These are phyloP conservation scores for Tetrax tetrax DNA, from an alignment of 2,113 vertebrate species.

Conservation along the genomic window DNA sequence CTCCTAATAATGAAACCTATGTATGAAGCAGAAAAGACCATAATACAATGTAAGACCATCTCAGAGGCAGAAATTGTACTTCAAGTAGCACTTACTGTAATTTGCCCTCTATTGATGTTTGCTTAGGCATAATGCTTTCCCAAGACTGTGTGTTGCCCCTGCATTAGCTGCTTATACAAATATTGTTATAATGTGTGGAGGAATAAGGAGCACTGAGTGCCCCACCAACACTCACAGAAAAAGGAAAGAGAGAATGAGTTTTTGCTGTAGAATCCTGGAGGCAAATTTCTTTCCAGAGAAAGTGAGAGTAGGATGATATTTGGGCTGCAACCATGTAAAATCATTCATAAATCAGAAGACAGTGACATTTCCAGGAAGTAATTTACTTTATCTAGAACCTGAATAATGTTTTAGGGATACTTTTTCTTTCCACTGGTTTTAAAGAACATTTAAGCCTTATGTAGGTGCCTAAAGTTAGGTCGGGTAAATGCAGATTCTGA, in stretches of 20 bases:
- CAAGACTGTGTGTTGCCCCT: not conserved
- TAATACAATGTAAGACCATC: not conserved
- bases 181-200: not conserved
- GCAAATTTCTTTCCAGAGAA: not conserved
- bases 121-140: not conserved
- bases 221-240: not conserved
- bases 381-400: not conserved
- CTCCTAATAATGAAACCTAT: not conserved
- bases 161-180: not conserved
- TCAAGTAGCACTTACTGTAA: not conserved
- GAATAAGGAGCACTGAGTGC: not conserved
- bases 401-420: not conserved
- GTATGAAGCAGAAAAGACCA: not conserved
- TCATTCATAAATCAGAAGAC: not conserved
- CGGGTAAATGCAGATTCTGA: not conserved
- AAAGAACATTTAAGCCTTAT: not conserved
- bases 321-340: not conserved
- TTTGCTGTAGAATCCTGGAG: not conserved
- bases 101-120: not conserved
- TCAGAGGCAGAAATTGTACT: not conserved
- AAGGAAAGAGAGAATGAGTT: not conserved
- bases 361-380: not conserved
- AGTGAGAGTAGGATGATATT: not conserved
- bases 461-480: accelerated
- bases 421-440: not conserved